Percentiles rank a stretch among this genome's conserved stretches.
Conservation (phyloP, 2,113 vertebrate genomes). For the Sus scrofa region T2T-Sscrofa CM000829.6:42060501-42061000, state of each 20-base stretch:
- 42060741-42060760: neutral
- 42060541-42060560: too few relatives aligned
- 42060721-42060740: slow-evolving; percentile 31
- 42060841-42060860: slow-evolving; percentile 57
- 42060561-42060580: too few relatives aligned
- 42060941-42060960: slow-evolving; percentile 54
- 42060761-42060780: neutral
- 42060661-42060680: neutral
- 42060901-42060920: slow-evolving; percentile 27
- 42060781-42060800: neutral
- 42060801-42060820: neutral
- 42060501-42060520: too few relatives aligned
- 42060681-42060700: neutral
- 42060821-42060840: neutral
- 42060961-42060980: slow-evolving; percentile 15
- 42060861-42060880: slow-evolving; percentile 40
- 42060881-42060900: slow-evolving; percentile 49
- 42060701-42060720: neutral
- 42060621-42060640: neutral
- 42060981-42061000: slow-evolving; percentile 58
- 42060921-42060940: slow-evolving; percentile 33
- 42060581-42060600: neutral
- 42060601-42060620: slow-evolving; percentile 5
- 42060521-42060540: too few relatives aligned
- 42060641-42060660: neutral